Evolutionary conservation across 2,888 invertebrate species (phyloP), one percentile per base, ranked within the genome.

Genomic region (Iphiclides podalirius): DNA sequence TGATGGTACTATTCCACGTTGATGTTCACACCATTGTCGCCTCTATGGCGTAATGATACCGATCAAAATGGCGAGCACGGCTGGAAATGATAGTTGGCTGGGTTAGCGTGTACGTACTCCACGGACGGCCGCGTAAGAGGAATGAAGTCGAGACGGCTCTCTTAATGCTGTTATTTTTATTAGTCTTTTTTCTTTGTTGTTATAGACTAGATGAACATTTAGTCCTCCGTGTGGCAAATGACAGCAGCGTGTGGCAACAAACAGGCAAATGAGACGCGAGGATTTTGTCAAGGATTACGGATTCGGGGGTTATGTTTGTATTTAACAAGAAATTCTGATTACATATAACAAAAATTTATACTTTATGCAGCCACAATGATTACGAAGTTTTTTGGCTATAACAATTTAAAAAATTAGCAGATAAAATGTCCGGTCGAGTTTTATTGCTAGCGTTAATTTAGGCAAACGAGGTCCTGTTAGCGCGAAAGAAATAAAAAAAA

Each of bases 61-160:
- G 52, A 1, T 28, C n/a, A 46, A 38, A 55, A 44, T 57, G 12
- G 54, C 39, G 35, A 41, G 40, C 11, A 41, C 7, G 16, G 35
- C 35, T 47, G 38, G 46, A 28, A 48, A 42, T 53, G 49, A 43
- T 35, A 37, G 39, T 37, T 55, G 42, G 46, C 45, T 45, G 39
- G 45, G 55, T 55, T 57, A 47, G 54, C 54, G 61, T 65, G 61
- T 56, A 45, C 52, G 51, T 60, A 66, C 66, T 73, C 68, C 57
- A 84, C 79, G 82, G 79, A 64, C 76, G 62, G 79, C 49, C 70
- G 74, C 63, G 47, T 68, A 66, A 58, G 63, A 72, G 80, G 83
- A 81, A 83, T 84, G 78, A 72, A 65, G 69, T 65, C 67, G 63
- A 61, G 56, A 58, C 61, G 61, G 62, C 58, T 61, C 64, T 71